phyloP scores from a whole-genome alignment of 2,888 invertebrate species.

The Neocrepidodera transversa region DNA sequence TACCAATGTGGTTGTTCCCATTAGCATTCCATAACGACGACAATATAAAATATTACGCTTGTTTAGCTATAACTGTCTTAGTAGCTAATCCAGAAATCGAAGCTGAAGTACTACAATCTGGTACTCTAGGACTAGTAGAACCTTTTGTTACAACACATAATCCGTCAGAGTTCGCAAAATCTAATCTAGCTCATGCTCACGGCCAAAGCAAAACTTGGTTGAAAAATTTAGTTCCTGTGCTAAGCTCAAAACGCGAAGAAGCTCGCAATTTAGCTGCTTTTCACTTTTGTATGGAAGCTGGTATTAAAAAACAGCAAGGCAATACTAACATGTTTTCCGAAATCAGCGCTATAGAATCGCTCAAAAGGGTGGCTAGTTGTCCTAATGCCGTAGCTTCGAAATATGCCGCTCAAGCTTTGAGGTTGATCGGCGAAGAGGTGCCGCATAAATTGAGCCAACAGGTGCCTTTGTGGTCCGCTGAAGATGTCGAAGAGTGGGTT shows the following conservation, averaged over 20 bases:
- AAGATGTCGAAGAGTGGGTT: constrained; percentile 98
- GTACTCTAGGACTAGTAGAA: constrained; percentile 95
- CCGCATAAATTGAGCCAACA: constrained; percentile 98
- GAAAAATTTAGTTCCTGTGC: constrained; percentile 88
- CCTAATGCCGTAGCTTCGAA: constrained; percentile 98
- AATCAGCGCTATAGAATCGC: constrained; percentile 93
- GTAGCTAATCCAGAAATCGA: constrained; percentile 98
- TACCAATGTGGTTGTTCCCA: constrained; percentile 97
- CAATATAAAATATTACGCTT: constrained; percentile 97
- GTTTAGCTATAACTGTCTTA: constrained; percentile 94
- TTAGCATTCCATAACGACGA: constrained; percentile 96
- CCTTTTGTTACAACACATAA: constrained; percentile 95
- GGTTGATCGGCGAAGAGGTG: constrained; percentile 94
- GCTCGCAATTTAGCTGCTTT: constrained; percentile 96
- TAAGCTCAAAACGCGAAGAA: constrained; percentile 94
- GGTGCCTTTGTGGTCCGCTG: constrained; percentile 96
- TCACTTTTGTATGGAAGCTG: constrained; percentile 99
- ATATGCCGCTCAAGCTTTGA: constrained; percentile 91
- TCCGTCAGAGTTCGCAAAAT: constrained; percentile 93
- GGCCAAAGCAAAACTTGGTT: constrained; percentile 97
- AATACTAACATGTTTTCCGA: constrained; percentile 90
- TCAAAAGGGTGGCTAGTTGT: constrained; percentile 96
- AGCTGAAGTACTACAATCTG: constrained; percentile 93
- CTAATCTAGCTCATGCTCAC: constrained; percentile 90
- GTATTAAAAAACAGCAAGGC: constrained; percentile 93